phyloP scores from a whole-genome alignment of 1,140 invertebrate genomes.

The Sitobion miscanthi region DNA sequence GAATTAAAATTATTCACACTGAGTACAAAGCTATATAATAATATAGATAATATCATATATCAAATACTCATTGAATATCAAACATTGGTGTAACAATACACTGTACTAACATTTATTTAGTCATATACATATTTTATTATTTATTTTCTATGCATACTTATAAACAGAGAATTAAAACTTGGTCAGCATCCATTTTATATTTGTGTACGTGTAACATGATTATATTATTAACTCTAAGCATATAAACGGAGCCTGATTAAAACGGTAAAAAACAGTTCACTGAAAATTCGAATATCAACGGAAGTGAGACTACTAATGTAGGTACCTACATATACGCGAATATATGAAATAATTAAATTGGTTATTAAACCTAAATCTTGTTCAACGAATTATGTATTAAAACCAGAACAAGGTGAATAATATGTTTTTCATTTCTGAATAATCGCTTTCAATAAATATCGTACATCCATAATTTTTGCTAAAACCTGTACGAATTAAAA shows the following conservation, averaged over 20 bases:
- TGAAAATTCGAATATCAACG: neutral
- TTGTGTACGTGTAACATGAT: neutral
- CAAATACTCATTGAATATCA: neutral
- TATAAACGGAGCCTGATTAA: neutral
- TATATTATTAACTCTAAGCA: neutral
- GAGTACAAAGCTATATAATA: neutral
- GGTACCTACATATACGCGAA: neutral
- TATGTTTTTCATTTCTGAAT: neutral
- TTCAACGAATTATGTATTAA: neutral
- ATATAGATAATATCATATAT: neutral
- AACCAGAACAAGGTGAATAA: neutral
- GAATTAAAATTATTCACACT: neutral
- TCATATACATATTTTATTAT: neutral
- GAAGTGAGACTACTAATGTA: neutral
- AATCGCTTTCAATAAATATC: neutral
- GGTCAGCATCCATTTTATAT: neutral
- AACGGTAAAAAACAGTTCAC: constrained; percentile 4
- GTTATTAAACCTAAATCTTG: neutral
- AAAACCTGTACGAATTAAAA: neutral
- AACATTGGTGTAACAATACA: neutral
- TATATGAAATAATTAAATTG: neutral
- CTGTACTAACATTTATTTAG: neutral
- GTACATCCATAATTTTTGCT: neutral
- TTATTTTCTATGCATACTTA: neutral
- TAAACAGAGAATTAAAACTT: neutral